These are phyloP conservation scores for Petrocephalus microphthalmus DNA, from an alignment of 2,113 vertebrate genomes.

Conservation along the genomic window DNA sequence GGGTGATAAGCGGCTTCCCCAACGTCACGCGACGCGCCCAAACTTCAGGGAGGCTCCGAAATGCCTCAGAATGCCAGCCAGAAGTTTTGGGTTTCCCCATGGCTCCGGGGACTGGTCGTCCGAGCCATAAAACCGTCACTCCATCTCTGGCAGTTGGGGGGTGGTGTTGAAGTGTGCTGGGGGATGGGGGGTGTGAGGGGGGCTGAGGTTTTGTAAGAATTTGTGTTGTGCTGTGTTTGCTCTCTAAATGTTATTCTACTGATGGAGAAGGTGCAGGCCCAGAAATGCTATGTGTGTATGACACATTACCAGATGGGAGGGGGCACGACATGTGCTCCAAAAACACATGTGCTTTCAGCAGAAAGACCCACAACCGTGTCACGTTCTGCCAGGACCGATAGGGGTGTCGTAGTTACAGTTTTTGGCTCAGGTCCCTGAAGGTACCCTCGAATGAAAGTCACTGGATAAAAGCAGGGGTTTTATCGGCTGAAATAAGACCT, in stretches of 20 bases:
- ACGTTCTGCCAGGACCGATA: neutral
- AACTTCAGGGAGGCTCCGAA: constrained; percentile 31
- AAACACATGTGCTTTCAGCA: neutral
- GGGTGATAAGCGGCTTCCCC: neutral
- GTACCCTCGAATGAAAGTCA: neutral
- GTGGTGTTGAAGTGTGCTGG: constrained; percentile 23
- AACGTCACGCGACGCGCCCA: neutral
- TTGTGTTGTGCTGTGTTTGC: neutral
- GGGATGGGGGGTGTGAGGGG: neutral
- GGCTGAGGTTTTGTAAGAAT: neutral
- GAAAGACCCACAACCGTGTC: neutral
- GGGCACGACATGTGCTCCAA: neutral
- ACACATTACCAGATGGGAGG: neutral
- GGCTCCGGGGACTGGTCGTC: constrained; percentile 25
- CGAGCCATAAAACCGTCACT: constrained; percentile 42
- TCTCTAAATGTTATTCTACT: neutral
- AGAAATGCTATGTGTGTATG: neutral
- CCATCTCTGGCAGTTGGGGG: constrained; percentile 38
- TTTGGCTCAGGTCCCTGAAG: neutral
- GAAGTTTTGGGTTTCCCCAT: constrained; percentile 32
- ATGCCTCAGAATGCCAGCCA: constrained; percentile 38
- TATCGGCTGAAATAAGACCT: neutral
- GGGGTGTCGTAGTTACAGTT: neutral
- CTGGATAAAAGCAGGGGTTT: neutral
- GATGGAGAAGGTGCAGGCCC: neutral